Evolutionary conservation across 2,888 invertebrate species (phyloP), one percentile per base, ranked within the genome.

Genomic region (Drosophila prostipennis): DNA sequence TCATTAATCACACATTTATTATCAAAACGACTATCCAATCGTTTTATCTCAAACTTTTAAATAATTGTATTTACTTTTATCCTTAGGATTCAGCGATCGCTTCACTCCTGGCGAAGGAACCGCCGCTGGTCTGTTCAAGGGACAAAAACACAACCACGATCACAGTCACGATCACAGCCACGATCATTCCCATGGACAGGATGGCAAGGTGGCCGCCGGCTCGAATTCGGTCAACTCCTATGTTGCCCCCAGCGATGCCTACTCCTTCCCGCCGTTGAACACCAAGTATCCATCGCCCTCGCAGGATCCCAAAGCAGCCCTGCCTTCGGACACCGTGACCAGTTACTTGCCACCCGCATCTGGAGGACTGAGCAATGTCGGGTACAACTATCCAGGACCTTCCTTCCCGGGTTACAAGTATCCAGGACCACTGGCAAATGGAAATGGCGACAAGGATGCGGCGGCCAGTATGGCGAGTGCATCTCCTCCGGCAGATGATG

Each of bases 301-400:
- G 11, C 79, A 91, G 32, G 89, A 90, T 45, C 78, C 80, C 2
- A 89, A 88, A 51, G 77, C 86, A 3, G 77, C 79, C 0, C 58
- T 81, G 52, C 83, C 89, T 1, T 86, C 89, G 6, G 85, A 86
- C 46, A 80, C 80, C 2, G 74, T 91, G 3, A 87, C 84, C 2
- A 92, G 92, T 65, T 92, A 92, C 68, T 73, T 90, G 26, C 88
- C 91, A 6, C 90, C 91, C 34, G 80, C 92, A 3, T 90, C 91
- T 0, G 91, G 92, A 5, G 81, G 86, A 2, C 63, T 76, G 11
- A 79, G 71, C 32, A 76, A 57, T 42, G 64, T 61, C 0, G 83
- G 80, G 0, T 85, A 83, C 58, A 65, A 63, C 7, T 85, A 85
- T 70, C 74, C 78, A 0, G 78, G 80, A 6, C 88, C 84, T n/a